These are phyloP conservation scores for Chymomyza costata DNA, from an alignment of 1,140 invertebrate species.

Conservation along the genomic window DNA sequence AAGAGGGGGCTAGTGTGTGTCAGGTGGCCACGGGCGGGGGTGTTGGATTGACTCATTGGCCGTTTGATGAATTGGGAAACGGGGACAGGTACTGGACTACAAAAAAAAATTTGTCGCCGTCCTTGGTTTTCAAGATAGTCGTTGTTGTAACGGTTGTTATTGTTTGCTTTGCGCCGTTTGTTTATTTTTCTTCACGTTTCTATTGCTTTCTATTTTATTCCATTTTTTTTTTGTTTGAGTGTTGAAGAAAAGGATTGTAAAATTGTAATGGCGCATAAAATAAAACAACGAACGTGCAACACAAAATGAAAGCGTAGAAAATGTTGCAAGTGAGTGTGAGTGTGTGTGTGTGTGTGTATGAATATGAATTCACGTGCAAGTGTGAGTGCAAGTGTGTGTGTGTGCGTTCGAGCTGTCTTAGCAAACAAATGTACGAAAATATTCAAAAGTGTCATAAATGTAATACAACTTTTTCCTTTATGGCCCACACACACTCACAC, in stretches of 20 bases:
- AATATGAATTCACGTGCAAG: no score
- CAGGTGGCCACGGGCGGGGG: not conserved
- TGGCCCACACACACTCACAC: constrained; percentile 9
- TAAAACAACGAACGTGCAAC: constrained; percentile 60
- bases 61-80: constrained; percentile 66
- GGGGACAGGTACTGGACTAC: no score
- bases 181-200: constrained; percentile 49
- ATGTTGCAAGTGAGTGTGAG: no score
- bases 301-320: no score
- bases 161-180: constrained; percentile 17
- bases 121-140: no score
- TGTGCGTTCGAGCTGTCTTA: no score
- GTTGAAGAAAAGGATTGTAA: constrained; percentile 57
- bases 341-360: no score
- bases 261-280: constrained; percentile 67
- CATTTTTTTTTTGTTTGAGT: constrained; percentile 7
- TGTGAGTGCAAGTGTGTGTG: no score
- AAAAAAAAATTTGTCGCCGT: not conserved
- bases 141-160: not conserved
- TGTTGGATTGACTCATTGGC: constrained; percentile 56
- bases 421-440: constrained; percentile 41
- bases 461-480: constrained; percentile 67
- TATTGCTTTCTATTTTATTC: constrained; percentile 63
- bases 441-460: constrained; percentile 69
- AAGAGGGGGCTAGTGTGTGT: no score